A percentile compares a stretch with the other conserved stretches of the same genome.
phyloP scores from a whole-genome alignment of 2,888 invertebrate species.

The Euplexia lucipara region DNA sequence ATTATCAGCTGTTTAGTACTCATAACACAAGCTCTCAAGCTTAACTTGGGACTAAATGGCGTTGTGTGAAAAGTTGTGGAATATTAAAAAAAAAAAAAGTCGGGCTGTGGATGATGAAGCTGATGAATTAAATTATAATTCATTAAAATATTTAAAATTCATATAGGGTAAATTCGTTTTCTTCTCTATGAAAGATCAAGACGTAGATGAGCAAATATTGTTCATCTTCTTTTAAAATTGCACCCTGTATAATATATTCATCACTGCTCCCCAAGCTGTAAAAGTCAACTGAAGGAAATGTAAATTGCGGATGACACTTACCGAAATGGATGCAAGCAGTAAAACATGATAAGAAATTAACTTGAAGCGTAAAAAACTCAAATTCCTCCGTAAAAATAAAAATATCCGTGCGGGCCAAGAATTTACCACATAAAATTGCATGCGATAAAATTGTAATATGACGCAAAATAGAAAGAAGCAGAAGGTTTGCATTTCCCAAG shows the following conservation, averaged over 20 bases:
- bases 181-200: constrained; percentile 9
- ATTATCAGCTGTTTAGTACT: too few relatives aligned
- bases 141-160: too few relatives aligned
- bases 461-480: neutral
- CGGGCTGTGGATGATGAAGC: too few relatives aligned
- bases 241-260: constrained; percentile 23
- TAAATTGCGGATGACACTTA: constrained; percentile 17
- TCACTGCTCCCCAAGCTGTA: constrained; percentile 12
- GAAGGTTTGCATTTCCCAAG: constrained; percentile 5
- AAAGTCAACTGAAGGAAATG: constrained; percentile 33
- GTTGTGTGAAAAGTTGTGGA: too few relatives aligned
- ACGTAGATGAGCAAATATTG: neutral
- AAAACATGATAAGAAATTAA: constrained; percentile 39
- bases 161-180: too few relatives aligned
- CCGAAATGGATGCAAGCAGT: constrained; percentile 30
- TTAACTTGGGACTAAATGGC: too few relatives aligned
- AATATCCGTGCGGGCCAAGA: constrained; percentile 6
- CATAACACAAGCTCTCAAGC: too few relatives aligned
- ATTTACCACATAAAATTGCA: constrained; percentile 23
- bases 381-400: constrained; percentile 36
- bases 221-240: constrained; percentile 20
- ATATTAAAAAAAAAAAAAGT: too few relatives aligned
- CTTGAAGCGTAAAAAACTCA: constrained; percentile 17
- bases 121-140: too few relatives aligned
- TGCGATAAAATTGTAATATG: constrained; percentile 26